Evolutionary conservation across 2,797 vertebrate genomes (phyloP).

Genomic region (Acipenser ruthenus): DNA sequence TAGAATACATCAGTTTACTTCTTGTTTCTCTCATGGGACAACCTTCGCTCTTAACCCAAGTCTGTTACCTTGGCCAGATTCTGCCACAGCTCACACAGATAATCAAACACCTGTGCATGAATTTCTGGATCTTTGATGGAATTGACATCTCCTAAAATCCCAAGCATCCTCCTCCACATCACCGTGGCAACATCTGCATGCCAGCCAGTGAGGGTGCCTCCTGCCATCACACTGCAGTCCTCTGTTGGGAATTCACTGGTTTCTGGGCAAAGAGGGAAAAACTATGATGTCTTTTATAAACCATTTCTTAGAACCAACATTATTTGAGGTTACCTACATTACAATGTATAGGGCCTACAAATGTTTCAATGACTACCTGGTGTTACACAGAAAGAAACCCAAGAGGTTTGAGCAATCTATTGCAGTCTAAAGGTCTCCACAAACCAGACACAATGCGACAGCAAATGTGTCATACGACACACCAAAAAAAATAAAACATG

Average conservation of each 20-base stretch:
- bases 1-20: too few relatives aligned
- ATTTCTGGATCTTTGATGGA: conserved; percentile 95
- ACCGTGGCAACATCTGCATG: conserved; percentile 95
- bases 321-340: not conserved
- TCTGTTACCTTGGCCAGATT: conserved; percentile 86
- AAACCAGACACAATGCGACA: too few relatives aligned
- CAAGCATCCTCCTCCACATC: conserved; percentile 97
- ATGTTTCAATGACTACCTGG: too few relatives aligned
- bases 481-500: not conserved
- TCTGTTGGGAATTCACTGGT: conserved; percentile 89
- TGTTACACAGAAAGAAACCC: too few relatives aligned
- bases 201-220: conserved; percentile 92
- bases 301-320: not conserved
- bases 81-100: conserved; percentile 97
- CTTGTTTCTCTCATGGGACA: not conserved
- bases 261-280: conserved; percentile 56
- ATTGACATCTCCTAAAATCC: conserved; percentile 96
- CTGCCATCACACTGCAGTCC: conserved; percentile 97
- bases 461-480: not conserved
- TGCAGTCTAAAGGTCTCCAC: too few relatives aligned
- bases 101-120: conserved; percentile 97
- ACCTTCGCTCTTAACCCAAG: not conserved
- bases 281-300: not conserved
- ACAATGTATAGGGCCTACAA: not conserved
- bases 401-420: too few relatives aligned